A percentile compares a stretch with the other conserved stretches of the same genome.
Evolutionary conservation across 2,113 vertebrate genomes (phyloP).

Genomic region (Megaceryle maxima): DNA sequence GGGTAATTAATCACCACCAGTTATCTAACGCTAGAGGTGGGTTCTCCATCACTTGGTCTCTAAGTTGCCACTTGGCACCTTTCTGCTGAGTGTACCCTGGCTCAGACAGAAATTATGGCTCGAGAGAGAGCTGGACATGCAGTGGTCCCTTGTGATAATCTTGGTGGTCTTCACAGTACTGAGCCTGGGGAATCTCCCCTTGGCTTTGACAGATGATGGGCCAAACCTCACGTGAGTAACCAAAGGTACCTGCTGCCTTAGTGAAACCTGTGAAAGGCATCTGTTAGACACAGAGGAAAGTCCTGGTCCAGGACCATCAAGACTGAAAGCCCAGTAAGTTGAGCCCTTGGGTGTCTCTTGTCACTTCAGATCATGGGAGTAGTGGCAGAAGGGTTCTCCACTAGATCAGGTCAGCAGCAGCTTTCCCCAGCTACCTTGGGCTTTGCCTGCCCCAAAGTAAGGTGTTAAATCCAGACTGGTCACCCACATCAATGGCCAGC

Average conservation of each 20-base stretch:
- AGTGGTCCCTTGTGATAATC: neutral
- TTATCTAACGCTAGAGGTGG: neutral
- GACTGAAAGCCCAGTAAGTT: rapidly evolving
- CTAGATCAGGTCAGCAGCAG: neutral
- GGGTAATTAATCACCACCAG: constrained; percentile 17
- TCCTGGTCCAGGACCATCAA: neutral
- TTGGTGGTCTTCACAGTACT: neutral
- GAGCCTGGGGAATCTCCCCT: neutral
- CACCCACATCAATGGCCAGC: neutral
- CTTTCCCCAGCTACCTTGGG: neutral
- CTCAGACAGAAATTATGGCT: neutral
- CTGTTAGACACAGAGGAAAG: neutral
- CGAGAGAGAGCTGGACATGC: rapidly evolving
- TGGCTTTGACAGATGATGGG: neutral
- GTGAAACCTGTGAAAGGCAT: neutral
- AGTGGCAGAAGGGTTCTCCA: neutral
- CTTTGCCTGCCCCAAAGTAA: neutral
- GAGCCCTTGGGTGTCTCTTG: neutral
- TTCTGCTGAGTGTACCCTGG: neutral
- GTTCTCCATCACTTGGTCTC: constrained; percentile 1
- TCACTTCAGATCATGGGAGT: rapidly evolving
- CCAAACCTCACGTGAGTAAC: neutral
- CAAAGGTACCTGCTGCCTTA: neutral
- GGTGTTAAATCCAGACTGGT: neutral
- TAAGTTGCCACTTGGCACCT: neutral